These are phyloP conservation scores for Protobothrops flavoviridis DNA, from an alignment of 2,113 vertebrate genomes.

Conservation along the genomic window DNA sequence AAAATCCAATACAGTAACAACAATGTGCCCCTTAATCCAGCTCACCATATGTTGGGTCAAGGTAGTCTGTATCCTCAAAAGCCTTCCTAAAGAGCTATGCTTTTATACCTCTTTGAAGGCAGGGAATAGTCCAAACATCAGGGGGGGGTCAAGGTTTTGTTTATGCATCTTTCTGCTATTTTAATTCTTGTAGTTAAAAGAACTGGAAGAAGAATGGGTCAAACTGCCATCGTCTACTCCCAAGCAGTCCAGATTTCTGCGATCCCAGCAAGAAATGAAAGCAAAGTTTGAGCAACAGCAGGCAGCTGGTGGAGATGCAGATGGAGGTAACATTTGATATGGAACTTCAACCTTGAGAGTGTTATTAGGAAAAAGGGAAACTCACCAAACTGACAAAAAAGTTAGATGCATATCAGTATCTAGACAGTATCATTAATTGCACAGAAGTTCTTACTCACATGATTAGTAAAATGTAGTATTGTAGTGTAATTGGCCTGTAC, in stretches of 20 bases:
- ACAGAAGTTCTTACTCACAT: neutral
- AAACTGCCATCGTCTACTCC: conserved; percentile 84
- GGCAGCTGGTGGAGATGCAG: conserved; percentile 81
- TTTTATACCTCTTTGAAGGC: neutral
- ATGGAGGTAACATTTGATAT: conserved; percentile 75
- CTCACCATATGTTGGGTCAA: neutral
- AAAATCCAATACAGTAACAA: neutral
- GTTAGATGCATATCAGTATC: neutral
- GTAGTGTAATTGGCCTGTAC: neutral
- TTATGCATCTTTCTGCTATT: neutral
- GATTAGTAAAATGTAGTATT: neutral
- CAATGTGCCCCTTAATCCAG: neutral
- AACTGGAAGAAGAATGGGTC: conserved; percentile 96
- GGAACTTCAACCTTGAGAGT: neutral
- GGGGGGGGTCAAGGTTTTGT: neutral
- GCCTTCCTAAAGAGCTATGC: neutral
- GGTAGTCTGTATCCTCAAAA: neutral
- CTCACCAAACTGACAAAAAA: neutral
- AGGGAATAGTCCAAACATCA: neutral
- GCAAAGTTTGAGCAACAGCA: conserved; percentile 94
- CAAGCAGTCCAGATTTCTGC: conserved; percentile 88
- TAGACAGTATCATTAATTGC: neutral
- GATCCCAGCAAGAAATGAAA: conserved; percentile 96
- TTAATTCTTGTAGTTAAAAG: conserved; percentile 82
- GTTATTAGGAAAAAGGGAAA: neutral